Evolutionary conservation across 2,797 vertebrate genomes (phyloP).

Genomic region (Sylvia borin): DNA sequence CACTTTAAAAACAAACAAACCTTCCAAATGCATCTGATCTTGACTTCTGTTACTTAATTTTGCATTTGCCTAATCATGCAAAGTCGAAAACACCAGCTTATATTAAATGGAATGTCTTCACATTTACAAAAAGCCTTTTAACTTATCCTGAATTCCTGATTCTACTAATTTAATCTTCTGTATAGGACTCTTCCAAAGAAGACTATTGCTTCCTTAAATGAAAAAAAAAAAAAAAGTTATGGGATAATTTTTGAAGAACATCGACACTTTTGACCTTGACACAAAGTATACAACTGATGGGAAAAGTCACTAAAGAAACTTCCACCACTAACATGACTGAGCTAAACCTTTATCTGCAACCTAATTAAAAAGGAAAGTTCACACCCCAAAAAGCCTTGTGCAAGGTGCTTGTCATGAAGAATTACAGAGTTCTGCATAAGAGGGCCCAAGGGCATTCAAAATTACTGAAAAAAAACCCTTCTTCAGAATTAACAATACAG

Average conservation of each 20-base stretch:
- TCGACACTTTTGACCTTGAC: background rate
- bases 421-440: background rate
- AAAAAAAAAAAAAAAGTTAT: background rate
- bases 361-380: background rate
- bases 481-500: background rate
- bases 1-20: background rate
- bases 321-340: background rate
- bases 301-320: constrained; percentile 16
- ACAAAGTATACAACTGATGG: background rate
- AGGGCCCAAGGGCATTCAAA: background rate
- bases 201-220: constrained; percentile 26
- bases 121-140: background rate
- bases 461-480: background rate
- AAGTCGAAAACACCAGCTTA: background rate
- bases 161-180: background rate
- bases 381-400: background rate
- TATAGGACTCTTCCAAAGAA: background rate
- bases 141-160: background rate
- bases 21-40: background rate
- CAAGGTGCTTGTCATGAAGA: background rate
- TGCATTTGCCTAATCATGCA: background rate
- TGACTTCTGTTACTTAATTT: background rate
- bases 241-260: background rate
- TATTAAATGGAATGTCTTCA: background rate
- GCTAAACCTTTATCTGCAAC: background rate